Base-by-base conservation (phyloP, 2,113 vertebrate species). In the Sinocyclocheilus grahami region DNA sequence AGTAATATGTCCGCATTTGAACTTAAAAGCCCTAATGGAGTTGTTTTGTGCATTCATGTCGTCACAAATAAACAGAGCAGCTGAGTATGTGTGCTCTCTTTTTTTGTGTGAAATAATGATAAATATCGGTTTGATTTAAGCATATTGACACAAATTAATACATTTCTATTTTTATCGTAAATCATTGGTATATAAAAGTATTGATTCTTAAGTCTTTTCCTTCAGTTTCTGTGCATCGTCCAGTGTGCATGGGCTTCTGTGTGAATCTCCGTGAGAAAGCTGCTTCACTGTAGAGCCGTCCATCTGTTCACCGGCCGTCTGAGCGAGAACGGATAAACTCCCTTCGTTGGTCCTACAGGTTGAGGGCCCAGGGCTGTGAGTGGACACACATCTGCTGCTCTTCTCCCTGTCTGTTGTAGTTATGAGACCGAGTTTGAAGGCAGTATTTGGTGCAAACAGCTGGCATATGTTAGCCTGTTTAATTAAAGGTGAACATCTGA, bases 381-480 rank as follows among this genome's bases (percentile, higher is more conserved):
- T 10, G 20, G 30, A 5, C 69, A 42, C 69, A 42, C 37, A 72
- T 72, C 69, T 72, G 69, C 69, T 72, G 37, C 37, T 42, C 69
- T 72, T 72, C 33, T 72, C 18, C 69, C 5, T 5, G 69, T 42
- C 69, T 72, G 69, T 12, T 72, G 69, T 42, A n/a, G 69, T 42
- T 42, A 22, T 12, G 9, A 8, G 33, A 20, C 30, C 3, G 22
- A 39, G 33, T 72, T 72, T 72, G 27, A 69, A 33, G 30, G 6
- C 6, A 18, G 33, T 39, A 11, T 72, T 39, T 22, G 69, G 69
- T 12, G 9, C 18, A 22, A 22, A 20, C 69, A 22, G 69, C 69
- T 72, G 67, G 67, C 67, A 71, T 71, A 71, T 37, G 67, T 20
- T 71, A 37, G 67, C 67, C 20, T 39, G 2, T 72, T 72, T 72